Conservation (phyloP, 2,888 invertebrate species). For the Agrotis ipsilon region DNA sequence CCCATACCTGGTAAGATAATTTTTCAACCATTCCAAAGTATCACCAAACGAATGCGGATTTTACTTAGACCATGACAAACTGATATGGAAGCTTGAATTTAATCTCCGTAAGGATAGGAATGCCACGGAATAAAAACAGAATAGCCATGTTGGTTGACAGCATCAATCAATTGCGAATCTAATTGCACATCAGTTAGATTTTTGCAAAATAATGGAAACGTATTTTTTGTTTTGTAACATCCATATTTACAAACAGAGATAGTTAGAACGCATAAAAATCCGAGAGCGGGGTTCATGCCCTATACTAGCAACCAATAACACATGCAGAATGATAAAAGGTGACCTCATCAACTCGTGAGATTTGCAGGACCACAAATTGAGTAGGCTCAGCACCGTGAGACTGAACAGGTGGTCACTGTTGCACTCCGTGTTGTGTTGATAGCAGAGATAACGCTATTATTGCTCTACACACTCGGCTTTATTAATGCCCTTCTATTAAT, state of each 20-base stretch:
- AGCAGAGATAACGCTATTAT: constrained; percentile 78
- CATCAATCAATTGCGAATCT: too few relatives aligned
- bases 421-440: constrained; percentile 74
- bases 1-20: constrained; percentile 31
- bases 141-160: too few relatives aligned
- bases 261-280: too few relatives aligned
- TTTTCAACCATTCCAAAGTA: not conserved
- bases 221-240: too few relatives aligned
- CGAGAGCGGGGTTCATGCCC: too few relatives aligned
- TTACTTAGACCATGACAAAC: not conserved
- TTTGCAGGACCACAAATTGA: constrained; percentile 40
- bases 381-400: constrained; percentile 71
- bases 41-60: not conserved
- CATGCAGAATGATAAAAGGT: not conserved
- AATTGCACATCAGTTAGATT: too few relatives aligned
- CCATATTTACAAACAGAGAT: too few relatives aligned
- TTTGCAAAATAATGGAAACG: too few relatives aligned
- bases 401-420: constrained; percentile 74
- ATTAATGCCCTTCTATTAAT: constrained; percentile 55
- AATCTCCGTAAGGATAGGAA: not conserved
- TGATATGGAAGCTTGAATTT: not conserved
- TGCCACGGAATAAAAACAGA: not conserved
- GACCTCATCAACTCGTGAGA: constrained; percentile 21
- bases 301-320: not conserved
- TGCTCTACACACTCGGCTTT: constrained; percentile 67